Conservation (phyloP, 2,797 vertebrate species). For the Carcharodon carcharias region DNA sequence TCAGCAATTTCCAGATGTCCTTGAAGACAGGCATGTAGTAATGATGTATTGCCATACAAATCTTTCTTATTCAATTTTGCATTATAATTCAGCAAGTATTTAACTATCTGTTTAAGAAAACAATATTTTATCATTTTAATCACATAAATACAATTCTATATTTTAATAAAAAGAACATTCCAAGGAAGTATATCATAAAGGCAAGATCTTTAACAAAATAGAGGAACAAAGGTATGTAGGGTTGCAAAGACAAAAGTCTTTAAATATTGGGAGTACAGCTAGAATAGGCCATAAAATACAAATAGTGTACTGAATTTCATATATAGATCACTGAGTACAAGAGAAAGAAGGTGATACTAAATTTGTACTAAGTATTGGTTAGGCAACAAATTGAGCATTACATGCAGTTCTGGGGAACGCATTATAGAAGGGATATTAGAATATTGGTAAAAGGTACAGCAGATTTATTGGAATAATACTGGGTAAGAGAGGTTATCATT, state of each 20-base stretch:
- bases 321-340: background rate
- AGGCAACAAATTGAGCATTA: background rate
- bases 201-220: background rate
- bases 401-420: background rate
- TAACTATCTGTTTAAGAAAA: slow-evolving; percentile 68
- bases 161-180: background rate
- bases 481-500: background rate
- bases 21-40: slow-evolving; percentile 73
- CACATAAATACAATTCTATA: background rate
- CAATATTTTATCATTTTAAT: background rate
- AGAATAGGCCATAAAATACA: background rate
- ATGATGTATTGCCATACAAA: slow-evolving; percentile 79
- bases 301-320: background rate
- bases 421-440: background rate
- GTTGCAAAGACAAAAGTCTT: background rate
- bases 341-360: background rate
- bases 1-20: slow-evolving; percentile 69
- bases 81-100: slow-evolving; percentile 69
- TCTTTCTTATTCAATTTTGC: slow-evolving; percentile 87
- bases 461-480: background rate
- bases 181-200: background rate
- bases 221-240: background rate
- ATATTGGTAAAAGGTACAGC: background rate
- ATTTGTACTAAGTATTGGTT: background rate
- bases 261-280: background rate